Conservation (phyloP, 2,888 invertebrate species). For the Rhodophaea formosa region DNA sequence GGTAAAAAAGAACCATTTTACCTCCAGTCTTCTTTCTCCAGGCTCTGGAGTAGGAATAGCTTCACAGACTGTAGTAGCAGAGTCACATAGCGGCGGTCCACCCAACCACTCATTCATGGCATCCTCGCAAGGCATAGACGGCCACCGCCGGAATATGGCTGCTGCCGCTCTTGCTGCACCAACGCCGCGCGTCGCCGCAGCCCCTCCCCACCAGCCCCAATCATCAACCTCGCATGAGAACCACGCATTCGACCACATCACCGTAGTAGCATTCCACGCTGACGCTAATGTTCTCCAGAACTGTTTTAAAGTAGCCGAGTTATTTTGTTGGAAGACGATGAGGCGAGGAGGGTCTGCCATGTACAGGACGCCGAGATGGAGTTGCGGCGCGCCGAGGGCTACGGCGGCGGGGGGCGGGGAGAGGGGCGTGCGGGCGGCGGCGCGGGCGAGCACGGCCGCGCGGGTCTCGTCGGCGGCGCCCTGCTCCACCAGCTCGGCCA, state of each 20-base stretch:
- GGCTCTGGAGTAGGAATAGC: constrained; percentile 49
- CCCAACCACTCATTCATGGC: constrained; percentile 85
- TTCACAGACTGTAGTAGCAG: constrained; percentile 62
- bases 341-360: constrained; percentile 63
- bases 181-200: constrained; percentile 65
- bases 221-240: constrained; percentile 64
- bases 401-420: constrained; percentile 68
- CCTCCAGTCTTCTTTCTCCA: constrained; percentile 55
- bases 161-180: constrained; percentile 79
- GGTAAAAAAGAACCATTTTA: constrained; percentile 26
- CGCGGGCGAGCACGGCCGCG: constrained; percentile 66
- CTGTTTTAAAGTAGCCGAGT: constrained; percentile 71
- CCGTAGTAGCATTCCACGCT: constrained; percentile 71
- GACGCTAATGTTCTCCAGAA: constrained; percentile 79
- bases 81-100: constrained; percentile 69
- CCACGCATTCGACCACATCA: constrained; percentile 75
- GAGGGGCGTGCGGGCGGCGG: constrained; percentile 65
- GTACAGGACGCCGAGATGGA: constrained; percentile 74
- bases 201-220: constrained; percentile 72
- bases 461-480: constrained; percentile 64
- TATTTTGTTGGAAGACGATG: constrained; percentile 73
- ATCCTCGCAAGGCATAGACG: constrained; percentile 88
- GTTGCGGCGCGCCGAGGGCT: constrained; percentile 73
- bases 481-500: constrained; percentile 70
- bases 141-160: constrained; percentile 81